Percentiles rank a stretch among this genome's conserved stretches.
Evolutionary conservation across 2,888 invertebrate genomes (phyloP).

Genomic region (Himalopsyche tibetana): DNA sequence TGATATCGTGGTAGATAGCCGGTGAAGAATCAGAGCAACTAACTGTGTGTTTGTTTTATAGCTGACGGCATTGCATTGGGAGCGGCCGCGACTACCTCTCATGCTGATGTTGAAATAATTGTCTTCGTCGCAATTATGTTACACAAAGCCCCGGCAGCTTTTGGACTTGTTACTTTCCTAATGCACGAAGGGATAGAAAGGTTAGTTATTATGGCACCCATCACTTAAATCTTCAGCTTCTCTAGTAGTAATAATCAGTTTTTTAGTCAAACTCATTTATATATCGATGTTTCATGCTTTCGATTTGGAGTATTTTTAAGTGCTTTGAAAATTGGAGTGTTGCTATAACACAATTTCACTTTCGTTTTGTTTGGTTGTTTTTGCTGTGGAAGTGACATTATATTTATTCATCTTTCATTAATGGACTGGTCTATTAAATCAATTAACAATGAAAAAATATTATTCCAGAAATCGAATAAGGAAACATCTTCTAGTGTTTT

Average conservation of each 20-base stretch:
- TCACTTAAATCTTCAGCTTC: not conserved
- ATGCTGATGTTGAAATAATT: slow-evolving; percentile 97
- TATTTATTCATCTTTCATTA: not conserved
- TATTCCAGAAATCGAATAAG: slow-evolving; percentile 83
- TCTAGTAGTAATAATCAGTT: no score
- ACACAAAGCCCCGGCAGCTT: slow-evolving; percentile 99
- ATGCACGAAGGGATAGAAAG: slow-evolving; percentile 96
- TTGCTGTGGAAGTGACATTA: not conserved
- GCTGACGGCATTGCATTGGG: slow-evolving; percentile 98
- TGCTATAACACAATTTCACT: no score
- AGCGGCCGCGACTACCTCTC: slow-evolving; percentile 97
- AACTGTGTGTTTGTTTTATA: slow-evolving; percentile 67
- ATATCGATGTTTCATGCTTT: no score
- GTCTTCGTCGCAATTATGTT: slow-evolving; percentile 99
- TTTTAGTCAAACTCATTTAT: no score
- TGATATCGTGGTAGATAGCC: no score
- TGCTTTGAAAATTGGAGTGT: no score
- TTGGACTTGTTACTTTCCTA: slow-evolving; percentile 98
- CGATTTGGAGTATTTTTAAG: no score
- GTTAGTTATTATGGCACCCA: slow-evolving; percentile 67
- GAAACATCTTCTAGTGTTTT: slow-evolving; percentile 93
- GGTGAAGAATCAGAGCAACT: not conserved
- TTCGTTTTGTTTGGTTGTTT: no score
- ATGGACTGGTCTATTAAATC: not conserved
- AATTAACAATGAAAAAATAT: not conserved